Conservation (phyloP, 2,113 vertebrate genomes). For the Tachysurus fulvidraco region DNA sequence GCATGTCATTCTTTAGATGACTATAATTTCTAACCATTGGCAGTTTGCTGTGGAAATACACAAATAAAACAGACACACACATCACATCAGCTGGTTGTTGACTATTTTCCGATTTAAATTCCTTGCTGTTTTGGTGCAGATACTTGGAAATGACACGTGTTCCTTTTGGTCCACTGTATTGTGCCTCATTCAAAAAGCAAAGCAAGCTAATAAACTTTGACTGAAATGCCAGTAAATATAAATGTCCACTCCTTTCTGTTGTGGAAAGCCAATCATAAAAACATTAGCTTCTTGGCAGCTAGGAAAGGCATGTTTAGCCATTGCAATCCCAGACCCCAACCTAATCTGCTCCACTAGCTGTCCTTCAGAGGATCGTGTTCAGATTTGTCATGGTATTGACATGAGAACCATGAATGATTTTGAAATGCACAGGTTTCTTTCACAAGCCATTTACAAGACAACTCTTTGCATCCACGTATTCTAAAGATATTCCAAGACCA, state of each 20-base stretch:
- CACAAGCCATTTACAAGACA: neutral
- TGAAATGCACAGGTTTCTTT: neutral
- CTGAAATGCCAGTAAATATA: neutral
- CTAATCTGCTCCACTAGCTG: neutral
- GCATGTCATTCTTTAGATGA: neutral
- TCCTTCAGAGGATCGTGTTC: neutral
- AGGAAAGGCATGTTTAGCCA: neutral
- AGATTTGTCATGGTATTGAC: neutral
- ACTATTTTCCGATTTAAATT: neutral
- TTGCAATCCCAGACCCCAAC: no score
- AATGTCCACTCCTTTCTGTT: neutral
- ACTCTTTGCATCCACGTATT: neutral
- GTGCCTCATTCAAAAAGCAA: no score
- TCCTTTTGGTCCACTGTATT: no score
- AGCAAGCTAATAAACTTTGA: neutral
- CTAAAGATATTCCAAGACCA: slow-evolving; percentile 2
- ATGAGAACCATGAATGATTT: neutral
- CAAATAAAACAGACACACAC: neutral
- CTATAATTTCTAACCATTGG: neutral
- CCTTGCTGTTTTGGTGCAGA: no score
- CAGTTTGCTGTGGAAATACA: neutral
- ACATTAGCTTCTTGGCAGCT: neutral
- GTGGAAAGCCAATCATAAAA: neutral
- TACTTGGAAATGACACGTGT: no score
- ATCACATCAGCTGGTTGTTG: neutral